Conservation (phyloP, 2,888 invertebrate species). For the Limnephilus marmoratus region DNA sequence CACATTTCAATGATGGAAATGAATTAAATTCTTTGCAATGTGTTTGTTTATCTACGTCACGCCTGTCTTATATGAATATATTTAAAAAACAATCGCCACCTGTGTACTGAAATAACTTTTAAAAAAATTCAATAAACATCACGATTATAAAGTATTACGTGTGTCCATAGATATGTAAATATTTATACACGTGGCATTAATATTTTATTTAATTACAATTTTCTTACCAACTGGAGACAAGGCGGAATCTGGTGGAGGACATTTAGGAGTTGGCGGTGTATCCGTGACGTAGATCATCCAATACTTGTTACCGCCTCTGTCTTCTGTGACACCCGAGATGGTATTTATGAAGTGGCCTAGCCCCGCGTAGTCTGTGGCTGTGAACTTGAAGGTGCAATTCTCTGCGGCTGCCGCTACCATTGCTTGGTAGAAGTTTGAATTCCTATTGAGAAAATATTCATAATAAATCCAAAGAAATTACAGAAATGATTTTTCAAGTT, state of each 20-base stretch:
- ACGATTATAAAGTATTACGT: background rate
- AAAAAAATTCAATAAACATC: background rate
- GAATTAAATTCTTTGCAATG: too few species aligned
- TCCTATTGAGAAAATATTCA: background rate
- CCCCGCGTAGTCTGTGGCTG: slow-evolving; percentile 15
- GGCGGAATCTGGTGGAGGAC: background rate
- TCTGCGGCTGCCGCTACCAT: slow-evolving; percentile 22
- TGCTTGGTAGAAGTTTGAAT: slow-evolving; percentile 40
- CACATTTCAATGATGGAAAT: too few species aligned
- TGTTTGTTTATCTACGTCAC: too few species aligned
- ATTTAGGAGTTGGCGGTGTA: background rate
- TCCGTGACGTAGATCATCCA: slow-evolving; percentile 43
- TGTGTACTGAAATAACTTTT: background rate
- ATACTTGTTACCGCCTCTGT: background rate
- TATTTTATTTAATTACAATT: background rate
- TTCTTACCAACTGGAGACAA: slow-evolving; percentile 42
- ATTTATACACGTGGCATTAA: background rate
- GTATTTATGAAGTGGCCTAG: slow-evolving; percentile 20
- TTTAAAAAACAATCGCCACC: background rate
- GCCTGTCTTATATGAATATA: background rate
- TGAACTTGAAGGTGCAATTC: background rate
- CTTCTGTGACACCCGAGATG: background rate
- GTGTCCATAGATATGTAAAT: background rate
- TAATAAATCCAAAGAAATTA: too few species aligned
- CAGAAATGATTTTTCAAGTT: too few species aligned